Percentiles rank a stretch among this genome's conserved stretches.
Evolutionary conservation across 2,797 vertebrate genomes (phyloP).

Genomic region (Pantherophis vulpinus): DNA sequence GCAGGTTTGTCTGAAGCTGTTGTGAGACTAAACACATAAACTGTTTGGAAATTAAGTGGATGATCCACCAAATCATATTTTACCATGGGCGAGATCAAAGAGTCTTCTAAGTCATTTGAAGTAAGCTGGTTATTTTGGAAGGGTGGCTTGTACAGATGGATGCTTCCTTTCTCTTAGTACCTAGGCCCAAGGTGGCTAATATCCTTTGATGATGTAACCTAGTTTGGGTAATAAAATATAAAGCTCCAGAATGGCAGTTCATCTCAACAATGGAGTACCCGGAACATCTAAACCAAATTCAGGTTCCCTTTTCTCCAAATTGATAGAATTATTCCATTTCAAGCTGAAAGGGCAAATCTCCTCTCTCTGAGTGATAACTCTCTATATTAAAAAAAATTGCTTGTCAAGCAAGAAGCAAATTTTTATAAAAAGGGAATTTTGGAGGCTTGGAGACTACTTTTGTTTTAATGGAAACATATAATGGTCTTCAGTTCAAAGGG

Average conservation of each 20-base stretch:
- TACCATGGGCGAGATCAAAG: neutral
- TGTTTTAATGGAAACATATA: neutral
- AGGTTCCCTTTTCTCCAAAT: neutral
- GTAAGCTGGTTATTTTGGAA: neutral
- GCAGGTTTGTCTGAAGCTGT: neutral
- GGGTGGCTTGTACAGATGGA: neutral
- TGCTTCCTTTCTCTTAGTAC: neutral
- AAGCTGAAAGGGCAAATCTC: neutral
- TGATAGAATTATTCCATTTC: neutral
- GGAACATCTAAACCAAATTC: neutral
- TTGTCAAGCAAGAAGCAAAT: neutral
- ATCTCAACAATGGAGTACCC: neutral
- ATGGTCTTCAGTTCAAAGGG: neutral
- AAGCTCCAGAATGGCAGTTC: neutral
- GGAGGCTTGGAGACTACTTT: neutral
- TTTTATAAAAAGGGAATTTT: neutral
- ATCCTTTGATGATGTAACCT: neutral
- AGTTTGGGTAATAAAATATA: neutral
- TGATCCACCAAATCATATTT: neutral
- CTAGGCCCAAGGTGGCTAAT: neutral
- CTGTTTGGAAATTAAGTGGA: neutral
- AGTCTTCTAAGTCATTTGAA: neutral
- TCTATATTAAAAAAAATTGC: neutral
- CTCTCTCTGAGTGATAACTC: neutral
- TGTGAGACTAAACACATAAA: neutral